A percentile compares a stretch with the other conserved stretches of the same genome.
Evolutionary conservation across 2,797 vertebrate genomes (phyloP).

Genomic region (Sarcoramphus papa): DNA sequence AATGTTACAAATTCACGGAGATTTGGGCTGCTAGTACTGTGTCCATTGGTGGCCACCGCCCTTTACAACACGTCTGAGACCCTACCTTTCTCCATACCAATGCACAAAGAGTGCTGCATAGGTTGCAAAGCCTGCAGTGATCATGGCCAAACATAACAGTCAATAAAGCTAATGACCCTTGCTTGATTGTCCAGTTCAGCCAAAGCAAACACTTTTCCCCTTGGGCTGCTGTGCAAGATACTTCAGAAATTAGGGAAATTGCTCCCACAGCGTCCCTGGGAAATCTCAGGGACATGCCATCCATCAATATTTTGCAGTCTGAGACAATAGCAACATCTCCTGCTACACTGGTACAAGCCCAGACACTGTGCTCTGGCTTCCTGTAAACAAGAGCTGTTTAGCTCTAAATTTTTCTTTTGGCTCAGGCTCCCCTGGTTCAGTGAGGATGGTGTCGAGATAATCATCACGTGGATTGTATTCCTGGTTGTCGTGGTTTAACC

Average conservation of each 20-base stretch:
- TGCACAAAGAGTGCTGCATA: background rate
- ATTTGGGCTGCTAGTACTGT: background rate
- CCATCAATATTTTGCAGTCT: constrained; percentile 26
- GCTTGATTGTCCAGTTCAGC: background rate
- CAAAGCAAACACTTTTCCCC: background rate
- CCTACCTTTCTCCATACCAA: background rate
- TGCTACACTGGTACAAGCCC: constrained; percentile 54
- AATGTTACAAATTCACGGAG: background rate
- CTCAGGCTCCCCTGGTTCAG: constrained; percentile 19
- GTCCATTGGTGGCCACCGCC: background rate
- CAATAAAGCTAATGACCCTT: constrained; percentile 25
- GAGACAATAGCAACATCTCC: constrained; percentile 51
- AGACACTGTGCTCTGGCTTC: constrained; percentile 45
- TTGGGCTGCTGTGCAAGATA: background rate
- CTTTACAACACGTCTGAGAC: background rate
- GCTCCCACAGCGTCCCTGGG: background rate
- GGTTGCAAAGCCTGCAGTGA: background rate
- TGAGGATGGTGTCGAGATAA: constrained; percentile 44
- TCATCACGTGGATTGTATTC: constrained; percentile 16
- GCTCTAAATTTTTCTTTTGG: constrained; percentile 42
- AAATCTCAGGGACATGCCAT: constrained; percentile 44
- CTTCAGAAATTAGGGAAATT: background rate
- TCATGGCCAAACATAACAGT: background rate
- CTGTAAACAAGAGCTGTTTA: constrained; percentile 65
- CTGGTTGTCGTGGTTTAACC: background rate